Evolutionary conservation across 1,140 invertebrate genomes (phyloP), one percentile per base, ranked within the genome.

Genomic region (Sesamia nonagrioides): DNA sequence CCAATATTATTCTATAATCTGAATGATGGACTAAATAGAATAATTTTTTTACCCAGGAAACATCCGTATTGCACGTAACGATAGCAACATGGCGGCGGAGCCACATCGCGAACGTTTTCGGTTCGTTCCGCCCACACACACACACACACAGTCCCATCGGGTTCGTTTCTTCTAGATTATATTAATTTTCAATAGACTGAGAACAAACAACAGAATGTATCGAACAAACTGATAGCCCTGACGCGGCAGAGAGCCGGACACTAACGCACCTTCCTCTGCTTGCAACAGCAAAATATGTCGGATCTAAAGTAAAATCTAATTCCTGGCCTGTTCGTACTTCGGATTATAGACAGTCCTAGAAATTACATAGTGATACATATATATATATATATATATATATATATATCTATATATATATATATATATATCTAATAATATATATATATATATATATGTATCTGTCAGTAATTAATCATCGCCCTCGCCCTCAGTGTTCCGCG

Each of bases 381-480:
- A n/a, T n/a, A n/a, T n/a, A n/a, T n/a, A n/a, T n/a, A n/a, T n/a
- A n/a, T n/a, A n/a, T n/a, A n/a, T n/a, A n/a, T n/a, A n/a, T n/a
- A n/a, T n/a, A n/a, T n/a, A n/a, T n/a, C n/a, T n/a, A n/a, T n/a
- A n/a, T n/a, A n/a, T n/a, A n/a, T n/a, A n/a, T n/a, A n/a, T n/a
- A n/a, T n/a, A n/a, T n/a, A n/a, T n/a, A n/a, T n/a, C n/a, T n/a
- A n/a, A n/a, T n/a, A n/a, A n/a, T 5, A 52, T 18, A 54, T 21
- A 6, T 54, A 6, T 18, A 18, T 6, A 17, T 7, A 18, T 9
- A 56, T 56, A 56, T 27, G 21, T 56, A 56, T 18, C 52, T 56
- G 52, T 27, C 52, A 56, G 52, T 56, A 56, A 56, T 56, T 18
- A 56, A 18, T 56, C 52, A 21, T 56, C 17, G 52, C 18, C 52